Conservation (phyloP, 2,797 vertebrate species). For the Pseudochirops cupreus region DNA sequence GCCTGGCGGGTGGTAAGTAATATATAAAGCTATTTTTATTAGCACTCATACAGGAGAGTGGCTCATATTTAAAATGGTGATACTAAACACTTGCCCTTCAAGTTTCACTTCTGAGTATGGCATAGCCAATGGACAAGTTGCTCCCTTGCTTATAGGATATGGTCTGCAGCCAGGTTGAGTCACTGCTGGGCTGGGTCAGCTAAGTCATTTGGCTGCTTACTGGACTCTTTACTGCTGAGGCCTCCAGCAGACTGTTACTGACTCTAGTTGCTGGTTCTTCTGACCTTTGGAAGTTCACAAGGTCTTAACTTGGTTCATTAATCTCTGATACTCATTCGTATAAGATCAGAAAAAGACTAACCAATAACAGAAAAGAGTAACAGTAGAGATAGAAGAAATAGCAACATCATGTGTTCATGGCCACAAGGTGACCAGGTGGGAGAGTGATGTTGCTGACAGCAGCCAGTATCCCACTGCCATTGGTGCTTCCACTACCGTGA, state of each 20-base stretch:
- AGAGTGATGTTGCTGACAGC: no score
- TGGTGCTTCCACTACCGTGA: background rate
- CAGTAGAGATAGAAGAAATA: background rate
- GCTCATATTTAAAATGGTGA: background rate
- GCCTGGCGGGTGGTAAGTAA: background rate
- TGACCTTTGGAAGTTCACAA: background rate
- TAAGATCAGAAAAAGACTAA: background rate
- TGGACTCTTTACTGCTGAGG: background rate
- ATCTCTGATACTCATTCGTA: background rate
- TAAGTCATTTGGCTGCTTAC: background rate
- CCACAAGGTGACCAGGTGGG: background rate
- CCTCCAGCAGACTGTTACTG: background rate
- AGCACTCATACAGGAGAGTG: background rate
- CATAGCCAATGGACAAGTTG: background rate
- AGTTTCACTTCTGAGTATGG: background rate
- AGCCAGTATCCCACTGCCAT: no score
- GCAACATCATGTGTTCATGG: background rate
- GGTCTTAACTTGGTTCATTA: background rate
- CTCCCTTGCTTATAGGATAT: background rate
- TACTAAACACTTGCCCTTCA: background rate
- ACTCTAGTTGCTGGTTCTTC: background rate
- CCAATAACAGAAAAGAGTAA: background rate
- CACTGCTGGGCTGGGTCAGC: background rate
- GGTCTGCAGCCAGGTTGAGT: background rate
- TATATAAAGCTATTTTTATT: background rate